Percentiles rank a stretch among this genome's conserved stretches.
phyloP scores from a whole-genome alignment of 1,140 invertebrate species.

The Drosophila triauraria region DNA sequence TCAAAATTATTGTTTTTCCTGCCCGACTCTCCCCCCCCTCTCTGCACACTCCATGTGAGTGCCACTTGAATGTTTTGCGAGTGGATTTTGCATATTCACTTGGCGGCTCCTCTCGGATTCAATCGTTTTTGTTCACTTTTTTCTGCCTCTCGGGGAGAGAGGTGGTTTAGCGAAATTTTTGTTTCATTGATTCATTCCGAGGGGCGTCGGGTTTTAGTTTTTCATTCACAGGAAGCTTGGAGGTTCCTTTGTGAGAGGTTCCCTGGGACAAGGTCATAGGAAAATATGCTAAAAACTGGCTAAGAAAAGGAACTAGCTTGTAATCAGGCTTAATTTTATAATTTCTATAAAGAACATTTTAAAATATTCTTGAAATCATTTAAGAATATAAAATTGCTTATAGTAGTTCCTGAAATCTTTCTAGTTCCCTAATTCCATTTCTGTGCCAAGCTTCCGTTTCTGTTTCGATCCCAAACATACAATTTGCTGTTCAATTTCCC shows the following conservation, averaged over 20 bases:
- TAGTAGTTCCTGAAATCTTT: too few relatives aligned
- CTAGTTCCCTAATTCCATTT: not conserved
- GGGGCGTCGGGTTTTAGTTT: not conserved
- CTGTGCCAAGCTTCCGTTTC: not conserved
- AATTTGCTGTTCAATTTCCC: slow-evolving; percentile 10
- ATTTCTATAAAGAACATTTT: too few relatives aligned
- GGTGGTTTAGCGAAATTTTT: slow-evolving; percentile 14
- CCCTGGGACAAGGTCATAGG: not conserved
- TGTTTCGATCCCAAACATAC: not conserved
- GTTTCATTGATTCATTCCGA: slow-evolving; percentile 19
- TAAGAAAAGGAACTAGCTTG: not conserved
- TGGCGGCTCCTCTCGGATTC: slow-evolving; percentile 24
- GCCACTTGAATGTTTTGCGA: slow-evolving; percentile 60
- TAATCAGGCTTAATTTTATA: too few relatives aligned
- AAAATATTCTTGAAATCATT: too few relatives aligned
- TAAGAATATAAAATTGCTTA: too few relatives aligned
- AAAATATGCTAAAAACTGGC: not conserved
- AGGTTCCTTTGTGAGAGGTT: not conserved
- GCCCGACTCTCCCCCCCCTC: slow-evolving; percentile 21
- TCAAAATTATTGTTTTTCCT: slow-evolving; percentile 81
- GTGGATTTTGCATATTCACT: slow-evolving; percentile 55
- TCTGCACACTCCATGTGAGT: slow-evolving; percentile 32
- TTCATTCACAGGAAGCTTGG: slow-evolving; percentile 4
- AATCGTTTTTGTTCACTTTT: slow-evolving; percentile 6
- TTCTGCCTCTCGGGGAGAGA: not conserved